Evolutionary conservation across 2,113 vertebrate genomes (phyloP).

Genomic region (Oxyruncus cristatus): DNA sequence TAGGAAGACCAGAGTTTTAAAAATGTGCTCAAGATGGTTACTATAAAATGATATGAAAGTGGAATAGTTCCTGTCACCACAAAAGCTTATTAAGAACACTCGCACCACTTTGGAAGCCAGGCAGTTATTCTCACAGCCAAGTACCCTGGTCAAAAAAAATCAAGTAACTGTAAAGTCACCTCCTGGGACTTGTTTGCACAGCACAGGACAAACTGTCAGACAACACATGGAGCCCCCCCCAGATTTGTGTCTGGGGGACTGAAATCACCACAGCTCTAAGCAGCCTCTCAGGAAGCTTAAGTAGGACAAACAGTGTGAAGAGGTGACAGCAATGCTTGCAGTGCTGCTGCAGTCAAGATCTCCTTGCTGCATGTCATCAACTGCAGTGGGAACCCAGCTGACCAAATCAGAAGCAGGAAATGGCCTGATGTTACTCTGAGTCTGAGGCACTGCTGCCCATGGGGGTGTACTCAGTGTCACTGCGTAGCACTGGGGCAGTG

Average conservation of each 20-base stretch:
- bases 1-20: not conserved
- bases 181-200: not conserved
- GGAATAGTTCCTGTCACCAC: not conserved
- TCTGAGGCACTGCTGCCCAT: accelerated
- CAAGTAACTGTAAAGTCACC: not conserved
- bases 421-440: not conserved
- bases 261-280: not conserved
- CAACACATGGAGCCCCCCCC: accelerated
- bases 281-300: not conserved
- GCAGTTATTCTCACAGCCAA: not conserved
- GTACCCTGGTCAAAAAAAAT: not conserved
- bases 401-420: not conserved
- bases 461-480: too few species aligned
- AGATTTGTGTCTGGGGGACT: not conserved
- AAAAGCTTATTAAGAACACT: not conserved
- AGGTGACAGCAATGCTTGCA: not conserved
- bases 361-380: not conserved
- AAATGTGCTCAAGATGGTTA: not conserved
- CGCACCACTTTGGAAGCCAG: not conserved
- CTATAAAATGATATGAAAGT: not conserved
- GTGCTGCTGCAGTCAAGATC: accelerated
- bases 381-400: not conserved
- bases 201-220: not conserved
- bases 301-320: not conserved
- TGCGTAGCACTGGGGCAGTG: too few species aligned